These are phyloP conservation scores for Ophioninae sp. DNA, from an alignment of 2,888 invertebrate genomes.

Conservation along the genomic window DNA sequence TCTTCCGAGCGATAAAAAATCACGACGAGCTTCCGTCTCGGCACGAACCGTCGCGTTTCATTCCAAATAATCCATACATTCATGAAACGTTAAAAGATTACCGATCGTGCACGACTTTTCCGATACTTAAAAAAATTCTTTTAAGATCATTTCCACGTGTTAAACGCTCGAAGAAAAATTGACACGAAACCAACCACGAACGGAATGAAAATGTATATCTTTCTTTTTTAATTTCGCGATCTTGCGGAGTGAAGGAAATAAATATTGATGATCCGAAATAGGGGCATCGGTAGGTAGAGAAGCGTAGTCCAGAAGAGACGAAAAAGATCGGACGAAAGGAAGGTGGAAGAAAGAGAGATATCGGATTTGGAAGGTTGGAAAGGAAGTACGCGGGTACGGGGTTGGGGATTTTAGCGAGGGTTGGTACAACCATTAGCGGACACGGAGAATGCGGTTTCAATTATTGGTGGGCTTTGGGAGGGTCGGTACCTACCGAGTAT, in stretches of 20 bases:
- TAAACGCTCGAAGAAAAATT: background rate
- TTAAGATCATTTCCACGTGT: too few species aligned
- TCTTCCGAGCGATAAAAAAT: background rate
- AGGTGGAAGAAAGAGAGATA: conserved; percentile 21
- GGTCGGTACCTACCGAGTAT: conserved; percentile 62
- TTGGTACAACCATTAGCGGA: conserved; percentile 69
- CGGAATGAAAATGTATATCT: background rate
- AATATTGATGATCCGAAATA: background rate
- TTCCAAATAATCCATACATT: background rate
- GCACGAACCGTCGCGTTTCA: background rate
- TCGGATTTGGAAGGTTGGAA: conserved; percentile 28
- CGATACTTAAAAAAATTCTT: too few species aligned
- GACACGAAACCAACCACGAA: background rate
- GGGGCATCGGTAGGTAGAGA: background rate
- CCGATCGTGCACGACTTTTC: too few species aligned
- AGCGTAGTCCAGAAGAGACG: conserved; percentile 28
- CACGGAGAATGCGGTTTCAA: conserved; percentile 75
- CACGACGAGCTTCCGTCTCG: background rate
- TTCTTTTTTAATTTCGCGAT: background rate
- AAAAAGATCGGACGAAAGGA: conserved; percentile 24
- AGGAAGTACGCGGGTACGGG: conserved; percentile 23
- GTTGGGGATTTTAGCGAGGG: conserved; percentile 47
- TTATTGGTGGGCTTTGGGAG: conserved; percentile 69
- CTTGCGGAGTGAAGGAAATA: background rate
- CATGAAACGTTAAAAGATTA: too few species aligned